phyloP scores from a whole-genome alignment of 2,113 vertebrate genomes.

The Pygathrix nemaeus region DNA sequence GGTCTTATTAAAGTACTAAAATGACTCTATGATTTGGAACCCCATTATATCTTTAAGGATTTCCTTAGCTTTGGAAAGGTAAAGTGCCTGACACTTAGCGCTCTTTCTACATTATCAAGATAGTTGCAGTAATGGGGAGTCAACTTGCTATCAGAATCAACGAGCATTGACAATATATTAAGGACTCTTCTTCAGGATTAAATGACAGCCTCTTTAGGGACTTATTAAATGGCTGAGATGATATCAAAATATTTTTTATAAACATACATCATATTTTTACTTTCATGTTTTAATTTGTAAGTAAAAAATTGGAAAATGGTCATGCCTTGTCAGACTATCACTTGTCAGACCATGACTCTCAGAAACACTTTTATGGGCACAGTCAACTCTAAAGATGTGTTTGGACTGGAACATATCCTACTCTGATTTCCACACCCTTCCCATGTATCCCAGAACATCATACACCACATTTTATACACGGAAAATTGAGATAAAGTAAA shows the following conservation, averaged over 20 bases:
- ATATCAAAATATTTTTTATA: not conserved
- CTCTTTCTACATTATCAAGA: not conserved
- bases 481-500: not conserved
- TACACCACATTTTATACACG: not conserved
- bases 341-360: not conserved
- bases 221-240: not conserved
- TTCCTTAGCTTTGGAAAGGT: not conserved
- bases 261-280: not conserved
- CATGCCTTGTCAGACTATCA: not conserved
- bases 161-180: not conserved
- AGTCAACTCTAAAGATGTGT: not conserved
- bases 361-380: not conserved
- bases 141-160: not conserved
- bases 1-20: not conserved
- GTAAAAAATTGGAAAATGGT: not conserved
- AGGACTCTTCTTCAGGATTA: not conserved
- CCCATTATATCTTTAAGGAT: not conserved
- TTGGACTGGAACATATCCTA: not conserved
- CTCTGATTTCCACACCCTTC: not conserved
- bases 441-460: not conserved
- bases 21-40: not conserved
- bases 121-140: not conserved
- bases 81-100: not conserved
- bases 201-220: not conserved
- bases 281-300: not conserved